phyloP scores from a whole-genome alignment of 2,797 vertebrate genomes.

The Labeo calbasu region DNA sequence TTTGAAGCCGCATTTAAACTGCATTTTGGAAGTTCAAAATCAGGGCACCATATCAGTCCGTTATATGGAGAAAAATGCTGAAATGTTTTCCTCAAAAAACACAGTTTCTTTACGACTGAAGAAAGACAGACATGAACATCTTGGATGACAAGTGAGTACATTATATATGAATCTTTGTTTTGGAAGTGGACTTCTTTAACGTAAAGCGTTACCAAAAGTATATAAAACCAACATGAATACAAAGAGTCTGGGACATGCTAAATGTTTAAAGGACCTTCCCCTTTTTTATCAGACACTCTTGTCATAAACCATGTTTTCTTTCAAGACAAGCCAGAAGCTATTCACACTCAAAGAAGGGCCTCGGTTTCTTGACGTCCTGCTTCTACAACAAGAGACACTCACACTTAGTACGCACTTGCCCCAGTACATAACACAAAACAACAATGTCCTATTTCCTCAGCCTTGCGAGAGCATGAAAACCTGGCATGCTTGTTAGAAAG shows the following conservation, averaged over 20 bases:
- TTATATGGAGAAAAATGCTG: too few species aligned
- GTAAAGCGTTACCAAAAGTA: not conserved
- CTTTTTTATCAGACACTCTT: not conserved
- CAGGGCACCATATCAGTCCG: too few species aligned
- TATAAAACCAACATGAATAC: not conserved
- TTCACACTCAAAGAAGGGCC: slow-evolving; percentile 25
- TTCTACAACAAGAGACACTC: not conserved
- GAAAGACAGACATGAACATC: too few species aligned
- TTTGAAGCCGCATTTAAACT: too few species aligned
- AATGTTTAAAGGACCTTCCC: not conserved
- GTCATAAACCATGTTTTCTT: not conserved
- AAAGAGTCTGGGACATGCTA: not conserved
- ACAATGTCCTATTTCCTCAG: slow-evolving; percentile 28
- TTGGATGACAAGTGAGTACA: too few species aligned
- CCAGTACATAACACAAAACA: slow-evolving; percentile 18
- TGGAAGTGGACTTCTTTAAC: too few species aligned
- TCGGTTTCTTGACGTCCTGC: slow-evolving; percentile 12
- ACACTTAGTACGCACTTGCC: slow-evolving; percentile 12
- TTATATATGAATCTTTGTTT: too few species aligned
- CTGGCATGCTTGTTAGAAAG: slow-evolving; percentile 4
- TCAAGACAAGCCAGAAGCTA: slow-evolving; percentile 42
- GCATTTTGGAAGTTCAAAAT: too few species aligned
- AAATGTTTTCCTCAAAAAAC: too few species aligned
- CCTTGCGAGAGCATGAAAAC: not conserved
- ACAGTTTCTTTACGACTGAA: too few species aligned